These are phyloP conservation scores for Pyrgilauda ruficollis DNA, from an alignment of 2,113 vertebrate genomes.

Conservation along the genomic window DNA sequence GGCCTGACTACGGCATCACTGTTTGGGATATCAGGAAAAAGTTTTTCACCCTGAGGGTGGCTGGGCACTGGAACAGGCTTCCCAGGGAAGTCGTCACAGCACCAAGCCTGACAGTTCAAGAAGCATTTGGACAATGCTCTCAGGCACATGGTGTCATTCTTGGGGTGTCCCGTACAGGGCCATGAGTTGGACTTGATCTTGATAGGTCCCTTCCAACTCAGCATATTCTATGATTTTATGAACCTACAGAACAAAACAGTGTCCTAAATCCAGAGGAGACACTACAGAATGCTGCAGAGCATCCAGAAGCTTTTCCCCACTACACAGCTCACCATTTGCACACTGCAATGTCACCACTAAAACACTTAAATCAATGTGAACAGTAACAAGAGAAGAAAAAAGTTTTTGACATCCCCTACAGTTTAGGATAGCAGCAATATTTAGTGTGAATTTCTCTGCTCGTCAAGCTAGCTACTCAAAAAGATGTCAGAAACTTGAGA, in stretches of 20 bases:
- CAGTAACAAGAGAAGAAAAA: background rate
- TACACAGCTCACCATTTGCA: background rate
- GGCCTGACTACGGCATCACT: background rate
- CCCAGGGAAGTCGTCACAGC: background rate
- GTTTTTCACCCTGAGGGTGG: background rate
- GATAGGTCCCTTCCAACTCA: background rate
- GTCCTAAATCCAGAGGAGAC: background rate
- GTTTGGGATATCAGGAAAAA: background rate
- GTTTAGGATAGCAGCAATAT: constrained; percentile 52
- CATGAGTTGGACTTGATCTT: background rate
- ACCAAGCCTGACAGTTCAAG: background rate
- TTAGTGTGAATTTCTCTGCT: constrained; percentile 38
- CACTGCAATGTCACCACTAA: background rate
- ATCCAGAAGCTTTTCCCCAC: background rate
- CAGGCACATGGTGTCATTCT: background rate
- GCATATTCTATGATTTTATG: background rate
- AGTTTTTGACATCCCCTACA: background rate
- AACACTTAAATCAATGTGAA: background rate
- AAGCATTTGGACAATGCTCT: background rate
- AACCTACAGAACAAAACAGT: background rate
- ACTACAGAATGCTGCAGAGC: background rate
- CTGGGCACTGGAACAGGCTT: background rate
- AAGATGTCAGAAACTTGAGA: background rate
- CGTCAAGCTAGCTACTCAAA: background rate
- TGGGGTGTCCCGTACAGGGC: background rate